A percentile compares a stretch with the other conserved stretches of the same genome.
Evolutionary conservation across 2,113 vertebrate genomes (phyloP).

Genomic region (Recurvirostra avosetta): DNA sequence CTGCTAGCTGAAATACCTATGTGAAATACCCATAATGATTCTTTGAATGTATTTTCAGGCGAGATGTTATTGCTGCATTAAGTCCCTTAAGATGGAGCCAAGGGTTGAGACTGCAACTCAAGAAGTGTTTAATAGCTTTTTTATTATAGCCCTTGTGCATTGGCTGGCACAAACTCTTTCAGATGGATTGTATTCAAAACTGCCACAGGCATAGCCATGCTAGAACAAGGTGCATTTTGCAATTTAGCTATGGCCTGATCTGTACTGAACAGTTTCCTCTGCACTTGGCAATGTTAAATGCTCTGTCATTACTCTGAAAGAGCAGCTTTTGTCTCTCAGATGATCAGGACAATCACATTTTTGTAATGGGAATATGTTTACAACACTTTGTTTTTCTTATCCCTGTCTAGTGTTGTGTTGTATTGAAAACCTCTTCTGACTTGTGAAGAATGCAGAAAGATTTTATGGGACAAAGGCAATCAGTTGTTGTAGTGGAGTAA

Average conservation of each 20-base stretch:
- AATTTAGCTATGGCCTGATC: background rate
- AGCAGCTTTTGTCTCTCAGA: constrained; percentile 14
- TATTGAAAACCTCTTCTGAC: background rate
- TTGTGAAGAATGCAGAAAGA: background rate
- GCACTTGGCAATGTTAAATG: background rate
- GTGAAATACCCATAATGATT: background rate
- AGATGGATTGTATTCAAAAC: background rate
- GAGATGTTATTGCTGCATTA: background rate
- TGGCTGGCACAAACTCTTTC: background rate
- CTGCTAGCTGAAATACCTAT: background rate
- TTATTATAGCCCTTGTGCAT: background rate
- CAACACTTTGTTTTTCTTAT: constrained; percentile 5
- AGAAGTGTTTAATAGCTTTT: constrained; percentile 6
- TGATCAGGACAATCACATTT: background rate
- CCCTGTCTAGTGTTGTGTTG: background rate
- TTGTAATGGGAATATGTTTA: background rate
- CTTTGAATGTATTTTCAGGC: background rate
- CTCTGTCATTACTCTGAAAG: background rate
- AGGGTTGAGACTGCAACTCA: background rate
- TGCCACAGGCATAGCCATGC: background rate
- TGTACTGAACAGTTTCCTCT: background rate
- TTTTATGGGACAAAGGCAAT: background rate
- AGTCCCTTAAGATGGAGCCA: background rate
- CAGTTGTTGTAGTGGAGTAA: background rate
- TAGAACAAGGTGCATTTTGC: background rate